These are phyloP conservation scores for Gymnorhina tibicen DNA, from an alignment of 2,113 vertebrate species.

Conservation along the genomic window DNA sequence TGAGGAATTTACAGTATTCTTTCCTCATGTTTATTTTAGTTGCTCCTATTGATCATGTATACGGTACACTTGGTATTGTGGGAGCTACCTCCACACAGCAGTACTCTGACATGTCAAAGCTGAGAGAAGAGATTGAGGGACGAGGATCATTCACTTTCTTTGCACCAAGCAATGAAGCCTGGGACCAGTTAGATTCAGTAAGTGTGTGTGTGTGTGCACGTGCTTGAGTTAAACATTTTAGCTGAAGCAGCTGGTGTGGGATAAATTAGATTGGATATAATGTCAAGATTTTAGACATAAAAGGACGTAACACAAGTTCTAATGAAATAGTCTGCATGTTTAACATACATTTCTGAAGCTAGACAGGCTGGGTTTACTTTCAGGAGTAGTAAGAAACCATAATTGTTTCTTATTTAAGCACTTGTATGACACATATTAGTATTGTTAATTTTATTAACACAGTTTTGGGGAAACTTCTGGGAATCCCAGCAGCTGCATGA, in stretches of 20 bases:
- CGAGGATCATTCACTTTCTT: conserved; percentile 91
- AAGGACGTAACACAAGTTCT: not conserved
- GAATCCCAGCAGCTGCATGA: not conserved
- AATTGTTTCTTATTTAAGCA: not conserved
- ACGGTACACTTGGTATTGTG: conserved; percentile 87
- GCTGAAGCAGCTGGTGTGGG: not conserved
- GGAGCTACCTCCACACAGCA: conserved; percentile 83
- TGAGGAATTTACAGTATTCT: not conserved
- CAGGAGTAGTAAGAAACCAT: not conserved
- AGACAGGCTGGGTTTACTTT: not conserved
- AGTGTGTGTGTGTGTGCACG: not conserved
- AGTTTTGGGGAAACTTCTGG: not conserved
- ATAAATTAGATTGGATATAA: not conserved
- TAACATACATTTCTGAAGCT: not conserved
- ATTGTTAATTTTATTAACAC: not conserved
- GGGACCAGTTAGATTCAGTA: conserved; percentile 87
- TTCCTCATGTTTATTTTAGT: conserved; percentile 70
- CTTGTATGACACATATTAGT: not conserved
- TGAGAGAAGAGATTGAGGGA: conserved; percentile 91
- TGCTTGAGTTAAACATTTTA: not conserved
- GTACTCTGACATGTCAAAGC: conserved; percentile 84
- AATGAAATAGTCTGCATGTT: not conserved
- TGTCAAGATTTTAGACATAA: not conserved
- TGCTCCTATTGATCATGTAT: conserved; percentile 92
- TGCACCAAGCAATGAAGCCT: conserved; percentile 94